Base-by-base conservation (phyloP, 2,113 vertebrate species). In the Centropus unirufus region DNA sequence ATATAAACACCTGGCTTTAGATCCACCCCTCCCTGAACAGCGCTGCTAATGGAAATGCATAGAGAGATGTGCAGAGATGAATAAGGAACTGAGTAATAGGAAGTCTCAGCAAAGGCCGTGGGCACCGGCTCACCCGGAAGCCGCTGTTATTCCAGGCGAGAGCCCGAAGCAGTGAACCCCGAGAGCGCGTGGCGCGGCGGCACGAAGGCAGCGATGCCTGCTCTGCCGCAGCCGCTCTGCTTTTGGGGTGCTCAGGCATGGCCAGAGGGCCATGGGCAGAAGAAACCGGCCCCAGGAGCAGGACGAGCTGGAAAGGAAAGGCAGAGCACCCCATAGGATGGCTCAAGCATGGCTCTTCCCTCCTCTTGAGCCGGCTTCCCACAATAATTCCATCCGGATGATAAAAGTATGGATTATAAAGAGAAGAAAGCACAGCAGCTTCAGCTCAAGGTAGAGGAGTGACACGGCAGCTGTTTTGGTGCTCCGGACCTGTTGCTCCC, bases 51-150 rank as follows among this genome's bases (percentile, higher is more conserved):
- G 83, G 93, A 83, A 78, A 67, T 4, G 44, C 79, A 57, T 1
- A 51, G 7, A 81, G 78, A 82, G 85, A 86, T 66, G 92, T 51
- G 83, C 87, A 74, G 73, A 86, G 83, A 47, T 5, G 7, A 92
- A 86, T 7, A 72, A 83, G 90, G 92, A 96, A 96, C 88, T 88
- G 79, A 97, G 92, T 67, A 93, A 83, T 88, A 92, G 93, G 88
- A 94, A 95, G 90, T 63, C 58, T 83, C 2, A 0, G 76, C 0
- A 5, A 57, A 67, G 84, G 62, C 82, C 0, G 0, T 5, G 75
- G 83, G 68, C 79, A 76, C 32, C 4, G 6, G 51, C 79, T 67
- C 80, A 58, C 47, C 52, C 27, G 1, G 90, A 93, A 86, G 27
- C 59, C 8, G 36, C 64, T 61, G 66, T 30, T 39, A 40, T 54